Evolutionary conservation across 2,113 vertebrate genomes (phyloP).

Genomic region (Tiliqua scincoides): DNA sequence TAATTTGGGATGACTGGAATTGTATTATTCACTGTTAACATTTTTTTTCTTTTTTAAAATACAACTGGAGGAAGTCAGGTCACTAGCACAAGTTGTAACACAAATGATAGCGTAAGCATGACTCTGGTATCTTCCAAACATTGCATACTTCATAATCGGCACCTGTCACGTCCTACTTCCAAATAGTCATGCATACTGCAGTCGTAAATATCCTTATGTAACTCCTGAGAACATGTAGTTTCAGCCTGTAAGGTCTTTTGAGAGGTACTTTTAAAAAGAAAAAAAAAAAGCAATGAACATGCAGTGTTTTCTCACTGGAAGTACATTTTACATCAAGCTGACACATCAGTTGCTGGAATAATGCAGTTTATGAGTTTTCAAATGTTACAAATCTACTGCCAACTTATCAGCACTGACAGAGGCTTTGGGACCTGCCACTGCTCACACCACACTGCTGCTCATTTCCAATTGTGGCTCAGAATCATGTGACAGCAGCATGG

Average conservation of each 20-base stretch:
- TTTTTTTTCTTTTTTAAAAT: neutral
- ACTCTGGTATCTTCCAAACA: rapidly evolving
- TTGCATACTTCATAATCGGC: neutral
- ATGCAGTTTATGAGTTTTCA: neutral
- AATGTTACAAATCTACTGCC: neutral
- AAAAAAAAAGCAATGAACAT: neutral
- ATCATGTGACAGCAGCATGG: too few relatives aligned
- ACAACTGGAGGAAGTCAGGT: constrained; percentile 1
- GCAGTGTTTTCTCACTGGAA: neutral
- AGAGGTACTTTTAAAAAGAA: neutral
- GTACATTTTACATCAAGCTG: neutral
- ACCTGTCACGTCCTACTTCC: neutral
- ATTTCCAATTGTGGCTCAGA: too few relatives aligned
- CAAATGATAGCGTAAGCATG: rapidly evolving
- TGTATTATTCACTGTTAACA: constrained; percentile 1
- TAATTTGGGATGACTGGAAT: constrained; percentile 21
- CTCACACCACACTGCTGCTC: too few relatives aligned
- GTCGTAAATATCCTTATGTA: neutral
- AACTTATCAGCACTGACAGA: too few relatives aligned
- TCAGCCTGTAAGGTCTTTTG: neutral
- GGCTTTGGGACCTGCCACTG: too few relatives aligned
- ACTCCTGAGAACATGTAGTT: neutral
- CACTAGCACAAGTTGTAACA: neutral
- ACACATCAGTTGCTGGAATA: neutral
- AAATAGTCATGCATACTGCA: too few relatives aligned